Base-by-base conservation (phyloP, 2,797 vertebrate genomes). In the Tolypeutes matacus region DNA sequence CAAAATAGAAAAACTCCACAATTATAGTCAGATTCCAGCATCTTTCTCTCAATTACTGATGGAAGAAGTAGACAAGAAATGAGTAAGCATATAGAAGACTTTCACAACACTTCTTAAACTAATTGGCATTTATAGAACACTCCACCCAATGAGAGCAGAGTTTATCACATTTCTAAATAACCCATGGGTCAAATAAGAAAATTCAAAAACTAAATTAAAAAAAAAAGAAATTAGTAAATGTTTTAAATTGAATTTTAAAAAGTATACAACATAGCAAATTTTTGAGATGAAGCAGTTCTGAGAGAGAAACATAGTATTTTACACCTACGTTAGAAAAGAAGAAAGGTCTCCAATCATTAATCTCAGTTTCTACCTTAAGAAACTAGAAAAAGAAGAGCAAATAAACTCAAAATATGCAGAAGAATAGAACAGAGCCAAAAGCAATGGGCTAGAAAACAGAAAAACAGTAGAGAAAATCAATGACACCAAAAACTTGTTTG, bases 391-490 rank as follows among this genome's bases (percentile, higher is more conserved):
- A 65, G 34, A 73, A 69, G 42, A 53, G 5, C 76, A 65, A n/a
- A 69, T 73, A 84, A 75, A 80, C 13, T 36, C 39, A 53, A 83
- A 91, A 84, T 64, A 78, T 90, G 80, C 34, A 80, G 21, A 53
- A 51, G 18, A 60, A 83, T 18, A 69, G 36, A 36, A 8, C 15
- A 81, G 51, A 88, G 17, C 0, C 85, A 20, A 92, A 95, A 42
- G 77, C 7, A 77, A 42, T 36, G 17, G 64, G 49, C 21, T 72
- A 58, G 46, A 76, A 82, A 89, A 72, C 12, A 80, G 31, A 80
- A 92, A 84, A 72, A 49, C 3, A 29, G 58, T 73, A 81, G 25
- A 84, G 7, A 77, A 82, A 72, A 80, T 51, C 60, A 80, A 77
- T 39, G 7, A 42, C 18, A 88, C 14, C 11, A 91, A 80, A 67